phyloP scores from a whole-genome alignment of 2,888 invertebrate genomes.

The Calameuta pallipes region DNA sequence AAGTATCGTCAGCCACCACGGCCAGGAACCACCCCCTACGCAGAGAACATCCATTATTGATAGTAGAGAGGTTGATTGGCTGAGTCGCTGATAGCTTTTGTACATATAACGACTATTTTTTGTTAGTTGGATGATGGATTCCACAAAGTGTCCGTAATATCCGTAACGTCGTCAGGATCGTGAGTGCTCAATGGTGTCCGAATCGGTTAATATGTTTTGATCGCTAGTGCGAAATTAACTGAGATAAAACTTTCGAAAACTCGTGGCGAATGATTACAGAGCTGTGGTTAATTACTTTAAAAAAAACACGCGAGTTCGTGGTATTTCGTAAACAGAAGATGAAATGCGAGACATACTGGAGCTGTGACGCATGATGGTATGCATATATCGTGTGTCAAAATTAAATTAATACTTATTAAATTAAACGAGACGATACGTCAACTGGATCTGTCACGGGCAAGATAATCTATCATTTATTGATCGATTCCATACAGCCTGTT shows the following conservation, averaged over 20 bases:
- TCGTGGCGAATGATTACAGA: not conserved
- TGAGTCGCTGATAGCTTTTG: not conserved
- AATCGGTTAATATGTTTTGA: not conserved
- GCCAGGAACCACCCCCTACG: not conserved
- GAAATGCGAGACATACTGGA: not conserved
- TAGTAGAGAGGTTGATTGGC: not conserved
- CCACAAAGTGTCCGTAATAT: not conserved
- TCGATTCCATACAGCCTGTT: not conserved
- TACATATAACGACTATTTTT: not conserved
- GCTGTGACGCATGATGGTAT: not conserved
- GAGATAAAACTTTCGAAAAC: not conserved
- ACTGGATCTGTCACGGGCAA: not conserved
- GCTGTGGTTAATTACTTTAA: not conserved
- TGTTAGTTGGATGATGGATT: not conserved
- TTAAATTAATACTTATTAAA: conserved; percentile 26
- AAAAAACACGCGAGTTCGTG: not conserved
- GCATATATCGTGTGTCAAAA: conserved; percentile 6
- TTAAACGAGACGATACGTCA: conserved; percentile 17
- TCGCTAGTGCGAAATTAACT: not conserved
- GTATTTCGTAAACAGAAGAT: not conserved
- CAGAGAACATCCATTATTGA: not conserved
- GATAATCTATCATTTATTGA: not conserved
- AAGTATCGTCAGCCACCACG: not conserved
- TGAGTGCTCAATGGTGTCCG: not conserved
- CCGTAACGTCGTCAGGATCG: not conserved